Percentiles rank a stretch among this genome's conserved stretches.
These are phyloP conservation scores for Cremastinae sp. DNA, from an alignment of 2,888 invertebrate genomes.

Conservation along the genomic window DNA sequence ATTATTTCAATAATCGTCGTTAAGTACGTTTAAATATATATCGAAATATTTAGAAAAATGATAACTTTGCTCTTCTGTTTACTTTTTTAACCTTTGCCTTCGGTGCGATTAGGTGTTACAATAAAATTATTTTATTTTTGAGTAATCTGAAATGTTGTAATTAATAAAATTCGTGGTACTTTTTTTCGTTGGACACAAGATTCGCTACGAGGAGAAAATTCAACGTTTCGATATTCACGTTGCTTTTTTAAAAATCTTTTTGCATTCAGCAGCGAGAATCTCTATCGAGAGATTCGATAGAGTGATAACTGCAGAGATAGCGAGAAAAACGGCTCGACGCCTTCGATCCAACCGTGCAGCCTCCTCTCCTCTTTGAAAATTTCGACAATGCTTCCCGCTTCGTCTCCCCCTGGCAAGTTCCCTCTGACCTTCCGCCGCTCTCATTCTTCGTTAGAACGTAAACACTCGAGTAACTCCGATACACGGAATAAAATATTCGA, in stretches of 20 bases:
- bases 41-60: no score
- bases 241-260: no score
- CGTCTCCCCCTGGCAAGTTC: constrained; percentile 64
- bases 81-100: no score
- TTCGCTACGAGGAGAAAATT: no score
- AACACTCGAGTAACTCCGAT: constrained; percentile 5
- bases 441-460: neutral
- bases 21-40: no score
- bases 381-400: constrained; percentile 70
- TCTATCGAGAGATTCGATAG: neutral
- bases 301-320: neutral
- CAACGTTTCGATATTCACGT: neutral
- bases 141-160: no score
- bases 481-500: neutral
- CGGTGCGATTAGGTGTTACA: no score
- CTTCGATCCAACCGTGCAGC: constrained; percentile 46
- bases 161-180: no score
- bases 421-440: constrained; percentile 10
- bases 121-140: no score
- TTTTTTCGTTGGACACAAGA: no score
- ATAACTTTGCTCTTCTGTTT: no score
- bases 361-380: constrained; percentile 43
- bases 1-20: no score
- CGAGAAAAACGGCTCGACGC: constrained; percentile 24
- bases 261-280: neutral